These are phyloP conservation scores for Pediacus dermestoides DNA, from an alignment of 2,888 invertebrate species.

Conservation along the genomic window DNA sequence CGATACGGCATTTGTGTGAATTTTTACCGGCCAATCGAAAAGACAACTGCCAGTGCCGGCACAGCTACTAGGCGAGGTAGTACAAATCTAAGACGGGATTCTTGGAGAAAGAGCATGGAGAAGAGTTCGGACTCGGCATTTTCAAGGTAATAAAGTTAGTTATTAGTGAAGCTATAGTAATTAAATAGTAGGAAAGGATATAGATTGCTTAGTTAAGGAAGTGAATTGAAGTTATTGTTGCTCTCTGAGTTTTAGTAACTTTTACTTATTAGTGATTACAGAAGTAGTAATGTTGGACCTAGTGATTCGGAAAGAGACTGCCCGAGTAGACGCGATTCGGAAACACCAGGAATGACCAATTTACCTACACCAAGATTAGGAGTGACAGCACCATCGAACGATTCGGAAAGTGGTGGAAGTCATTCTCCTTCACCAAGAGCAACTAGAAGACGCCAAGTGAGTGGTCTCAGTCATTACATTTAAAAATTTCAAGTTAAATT, in stretches of 20 bases:
- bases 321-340: constrained; percentile 69
- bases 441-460: constrained; percentile 73
- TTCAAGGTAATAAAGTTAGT: constrained; percentile 82
- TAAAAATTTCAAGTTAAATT: too few relatives aligned
- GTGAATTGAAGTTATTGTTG: too few relatives aligned
- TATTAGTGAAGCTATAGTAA: too few relatives aligned
- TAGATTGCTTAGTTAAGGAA: too few relatives aligned
- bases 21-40: constrained; percentile 91
- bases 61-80: constrained; percentile 50
- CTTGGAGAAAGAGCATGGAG: constrained; percentile 89
- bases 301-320: constrained; percentile 88
- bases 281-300: constrained; percentile 84
- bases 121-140: constrained; percentile 90
- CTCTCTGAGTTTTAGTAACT: too few relatives aligned
- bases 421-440: constrained; percentile 84
- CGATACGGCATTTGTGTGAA: constrained; percentile 97
- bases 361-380: constrained; percentile 59
- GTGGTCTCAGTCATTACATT: too few relatives aligned
- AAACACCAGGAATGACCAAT: constrained; percentile 42
- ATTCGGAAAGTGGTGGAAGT: constrained; percentile 85
- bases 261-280: constrained; percentile 88
- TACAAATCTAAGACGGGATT: constrained; percentile 72
- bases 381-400: constrained; percentile 64
- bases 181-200: too few relatives aligned
- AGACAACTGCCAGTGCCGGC: constrained; percentile 43